Conservation (phyloP, 2,113 vertebrate genomes). For the Seriola aureovittata region DNA sequence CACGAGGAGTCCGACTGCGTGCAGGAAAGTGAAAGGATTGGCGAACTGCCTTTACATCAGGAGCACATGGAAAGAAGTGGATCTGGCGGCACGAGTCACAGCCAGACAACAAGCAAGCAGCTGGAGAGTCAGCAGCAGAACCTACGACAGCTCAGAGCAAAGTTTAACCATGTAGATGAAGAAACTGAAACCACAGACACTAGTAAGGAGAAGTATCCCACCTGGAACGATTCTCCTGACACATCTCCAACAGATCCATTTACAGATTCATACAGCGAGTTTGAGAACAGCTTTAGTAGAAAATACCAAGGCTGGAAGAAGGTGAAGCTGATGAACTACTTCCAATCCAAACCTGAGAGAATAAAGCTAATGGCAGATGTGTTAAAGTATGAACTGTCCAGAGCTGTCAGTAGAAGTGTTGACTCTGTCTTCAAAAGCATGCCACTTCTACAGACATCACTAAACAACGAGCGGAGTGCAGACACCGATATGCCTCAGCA, state of each 20-base stretch:
- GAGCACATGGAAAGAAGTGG: constrained; percentile 24
- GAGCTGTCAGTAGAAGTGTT: constrained; percentile 85
- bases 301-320: constrained; percentile 57
- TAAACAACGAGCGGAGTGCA: neutral
- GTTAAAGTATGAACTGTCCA: constrained; percentile 88
- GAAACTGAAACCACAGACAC: constrained; percentile 30
- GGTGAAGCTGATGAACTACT: constrained; percentile 46
- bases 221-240: neutral
- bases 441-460: constrained; percentile 29
- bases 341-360: constrained; percentile 52
- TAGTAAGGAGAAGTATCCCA: neutral
- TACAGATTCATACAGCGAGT: constrained; percentile 31
- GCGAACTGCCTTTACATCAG: constrained; percentile 78
- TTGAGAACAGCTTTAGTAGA: constrained; percentile 21
- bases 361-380: constrained; percentile 83
- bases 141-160: constrained; percentile 85
- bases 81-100: neutral
- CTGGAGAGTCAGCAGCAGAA: constrained; percentile 84
- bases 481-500: constrained; percentile 23
- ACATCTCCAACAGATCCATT: neutral
- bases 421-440: constrained; percentile 87
- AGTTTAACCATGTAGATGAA: constrained; percentile 74
- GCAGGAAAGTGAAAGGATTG: constrained; percentile 81
- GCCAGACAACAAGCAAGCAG: constrained; percentile 76
- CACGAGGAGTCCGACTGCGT: constrained; percentile 23